Evolutionary conservation across 2,888 invertebrate species (phyloP), one percentile per base, ranked within the genome.

Genomic region (Meteorus cinctellus): DNA sequence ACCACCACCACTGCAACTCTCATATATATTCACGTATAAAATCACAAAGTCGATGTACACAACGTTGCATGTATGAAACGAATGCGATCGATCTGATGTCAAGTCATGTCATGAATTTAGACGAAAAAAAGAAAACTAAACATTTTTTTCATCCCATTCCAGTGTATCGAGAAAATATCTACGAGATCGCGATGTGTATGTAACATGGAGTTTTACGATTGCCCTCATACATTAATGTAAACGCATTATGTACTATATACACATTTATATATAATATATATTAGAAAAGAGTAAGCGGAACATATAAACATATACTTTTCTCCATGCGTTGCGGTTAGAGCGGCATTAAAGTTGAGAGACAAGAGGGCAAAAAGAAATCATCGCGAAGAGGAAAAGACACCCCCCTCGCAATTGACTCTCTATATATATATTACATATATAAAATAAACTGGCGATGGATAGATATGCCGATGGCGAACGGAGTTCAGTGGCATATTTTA

Each of bases 201-300:
- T 88, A 55, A 88, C 87, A 86, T 88, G 88, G 85, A 84, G 86
- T 85, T 87, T 87, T 86, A 86, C 88, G 87, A 88, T 88, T 88
- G 86, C 86, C 83, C 86, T 88, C 88, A 88, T 88, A 88, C 88
- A 88, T 88, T 88, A 88, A 88, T 88, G 88, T 86, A 88, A 88
- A 85, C 86, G 86, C 82, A 55, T 55, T 55, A 55, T 10, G n/a
- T 55, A 55, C 19, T 55, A 55, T n/a, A 55, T 55, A 55, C 6
- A 55, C n/a, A 19, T 55, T n/a, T 8, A 55, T 55, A 55, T 19
- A 55, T 55, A 55, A 19, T 55, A 55, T 55, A 55, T 55, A 55
- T 19, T 41, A 12, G 12, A 41, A 41, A 12, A 41, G 41, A 41
- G 41, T 41, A 12, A 41, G 41, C 41, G 41, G 48, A 48, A n/a